These are phyloP conservation scores for Liparis tanakae DNA, from an alignment of 2,797 vertebrate species.

Conservation along the genomic window DNA sequence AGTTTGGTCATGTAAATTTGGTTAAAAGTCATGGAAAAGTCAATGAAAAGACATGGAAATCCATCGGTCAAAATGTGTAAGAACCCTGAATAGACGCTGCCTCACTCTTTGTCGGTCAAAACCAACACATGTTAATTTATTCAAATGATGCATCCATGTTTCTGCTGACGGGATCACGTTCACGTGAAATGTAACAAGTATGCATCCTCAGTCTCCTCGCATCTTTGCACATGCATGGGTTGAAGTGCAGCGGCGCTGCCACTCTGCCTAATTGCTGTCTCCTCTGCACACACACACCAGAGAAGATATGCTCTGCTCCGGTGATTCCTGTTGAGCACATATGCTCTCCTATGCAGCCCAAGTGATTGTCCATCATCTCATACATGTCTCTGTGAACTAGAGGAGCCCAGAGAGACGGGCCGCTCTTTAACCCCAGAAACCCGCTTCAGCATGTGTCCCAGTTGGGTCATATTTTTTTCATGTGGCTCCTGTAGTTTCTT, in stretches of 20 bases:
- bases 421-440: slow-evolving; percentile 35
- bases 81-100: neutral
- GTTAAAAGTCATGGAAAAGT: too few relatives aligned
- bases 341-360: slow-evolving; percentile 64
- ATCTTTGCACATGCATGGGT: slow-evolving; percentile 59
- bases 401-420: slow-evolving; percentile 12
- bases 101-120: slow-evolving; percentile 29
- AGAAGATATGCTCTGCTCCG: slow-evolving; percentile 61
- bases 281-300: slow-evolving; percentile 56
- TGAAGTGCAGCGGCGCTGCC: slow-evolving; percentile 58
- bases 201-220: slow-evolving; percentile 56
- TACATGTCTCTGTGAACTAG: slow-evolving; percentile 28
- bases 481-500: too few relatives aligned
- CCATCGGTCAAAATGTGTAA: too few relatives aligned
- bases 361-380: slow-evolving; percentile 54
- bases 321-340: slow-evolving; percentile 66
- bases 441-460: slow-evolving; percentile 22
- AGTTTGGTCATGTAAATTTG: too few relatives aligned
- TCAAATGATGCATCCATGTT: slow-evolving; percentile 38
- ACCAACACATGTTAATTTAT: slow-evolving; percentile 27
- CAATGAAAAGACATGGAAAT: too few relatives aligned
- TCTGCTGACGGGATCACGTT: slow-evolving; percentile 42
- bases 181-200: slow-evolving; percentile 51
- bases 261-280: slow-evolving; percentile 72
- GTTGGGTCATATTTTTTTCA: slow-evolving; percentile 25